These are phyloP conservation scores for Emys orbicularis DNA, from an alignment of 2,797 vertebrate species.

Conservation along the genomic window DNA sequence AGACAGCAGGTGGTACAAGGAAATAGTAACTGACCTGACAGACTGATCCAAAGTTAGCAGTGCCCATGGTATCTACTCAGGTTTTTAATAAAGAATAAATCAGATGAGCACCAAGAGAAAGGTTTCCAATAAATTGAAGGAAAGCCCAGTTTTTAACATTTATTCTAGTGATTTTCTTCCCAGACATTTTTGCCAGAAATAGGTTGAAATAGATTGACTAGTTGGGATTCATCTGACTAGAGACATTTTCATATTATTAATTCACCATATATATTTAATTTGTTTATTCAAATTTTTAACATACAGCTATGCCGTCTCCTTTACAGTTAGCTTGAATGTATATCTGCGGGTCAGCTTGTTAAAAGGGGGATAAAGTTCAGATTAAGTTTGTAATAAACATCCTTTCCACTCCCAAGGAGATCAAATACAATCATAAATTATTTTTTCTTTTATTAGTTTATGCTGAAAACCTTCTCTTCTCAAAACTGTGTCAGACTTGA, in stretches of 20 bases:
- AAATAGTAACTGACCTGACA: constrained; percentile 33
- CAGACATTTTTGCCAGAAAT: neutral
- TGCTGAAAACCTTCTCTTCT: neutral
- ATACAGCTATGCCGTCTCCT: too few species aligned
- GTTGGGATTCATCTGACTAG: neutral
- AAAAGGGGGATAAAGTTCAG: too few species aligned
- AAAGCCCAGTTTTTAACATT: neutral
- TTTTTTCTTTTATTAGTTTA: neutral
- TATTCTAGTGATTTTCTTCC: neutral
- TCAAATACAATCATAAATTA: neutral
- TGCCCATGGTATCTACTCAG: constrained; percentile 46
- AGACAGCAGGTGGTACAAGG: constrained; percentile 48
- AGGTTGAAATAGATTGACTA: neutral
- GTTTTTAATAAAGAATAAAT: constrained; percentile 33
- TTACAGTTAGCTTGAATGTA: too few species aligned
- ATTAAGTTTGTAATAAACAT: too few species aligned
- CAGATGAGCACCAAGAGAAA: neutral
- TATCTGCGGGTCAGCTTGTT: too few species aligned
- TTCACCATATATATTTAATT: too few species aligned
- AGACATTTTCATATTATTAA: too few species aligned
- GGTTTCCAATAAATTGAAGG: neutral
- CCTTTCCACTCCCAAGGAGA: too few species aligned
- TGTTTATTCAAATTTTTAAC: too few species aligned
- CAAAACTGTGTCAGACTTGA: neutral
- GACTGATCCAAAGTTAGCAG: constrained; percentile 42